Base-by-base conservation (phyloP, 2,797 vertebrate genomes). In the Caiman crocodilus region DNA sequence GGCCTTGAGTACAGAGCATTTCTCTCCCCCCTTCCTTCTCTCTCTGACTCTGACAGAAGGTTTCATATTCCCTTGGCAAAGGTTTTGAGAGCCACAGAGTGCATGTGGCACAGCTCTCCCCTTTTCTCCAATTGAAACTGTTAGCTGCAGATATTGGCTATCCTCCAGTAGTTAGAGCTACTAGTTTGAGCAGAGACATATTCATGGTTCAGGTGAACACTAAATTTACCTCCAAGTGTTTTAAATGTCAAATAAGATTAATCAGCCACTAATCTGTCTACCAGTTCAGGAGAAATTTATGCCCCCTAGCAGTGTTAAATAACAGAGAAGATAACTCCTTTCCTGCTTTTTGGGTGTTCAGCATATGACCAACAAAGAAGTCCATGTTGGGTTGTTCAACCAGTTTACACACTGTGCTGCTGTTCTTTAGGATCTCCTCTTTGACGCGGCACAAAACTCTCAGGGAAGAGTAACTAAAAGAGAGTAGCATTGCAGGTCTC, bases 181-280 rank as follows among this genome's bases (percentile, higher is more conserved):
- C 89, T 78, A 30, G 71, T 90, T 94, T 84, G 84, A 95, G 88
- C 87, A 91, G 32, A 78, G 93, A 76, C 82, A 84, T 90, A 93
- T 92, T 94, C 86, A 74, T 79, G 42, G 78, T 59, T 73, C 93
- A 92, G 92, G 84, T 93, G 93, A 96, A 73, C 69, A 85, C 87
- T 89, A 74, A 86, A 95, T 95, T 93, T 94, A 91, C 84, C 77
- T 94, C 63, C 84, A 93, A 92, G 89, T 91, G 75, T 75, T 94
- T 94, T 93, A 93, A 92, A 94, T 90, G 93, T 96, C 94, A 94
- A 79, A 79, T 30, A 95, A 94, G 84, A 96, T 96, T 93, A 96
- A 91, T 79, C 25, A 84, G 85, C 82, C 14, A 0, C 77, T 90
- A 91, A 94, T 87, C 85, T 1, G 2, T 75, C 92, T 73, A 94